A percentile compares a stretch with the other conserved stretches of the same genome.
Conservation (phyloP, 2,888 invertebrate genomes). For the Lithophane leautieri region DNA sequence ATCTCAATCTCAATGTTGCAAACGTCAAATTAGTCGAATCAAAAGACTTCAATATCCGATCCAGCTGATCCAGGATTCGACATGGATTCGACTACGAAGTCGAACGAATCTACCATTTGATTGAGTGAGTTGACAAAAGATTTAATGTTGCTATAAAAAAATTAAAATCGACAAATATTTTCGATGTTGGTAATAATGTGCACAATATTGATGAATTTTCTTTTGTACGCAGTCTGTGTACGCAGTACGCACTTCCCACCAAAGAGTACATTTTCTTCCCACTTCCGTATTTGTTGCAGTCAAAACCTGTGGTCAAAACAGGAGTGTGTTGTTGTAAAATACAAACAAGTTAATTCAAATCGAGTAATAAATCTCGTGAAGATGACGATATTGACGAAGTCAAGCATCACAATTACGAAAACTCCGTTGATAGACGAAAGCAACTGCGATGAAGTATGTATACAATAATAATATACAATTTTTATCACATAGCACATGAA, state of each 20-base stretch:
- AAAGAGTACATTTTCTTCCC: too few relatives aligned
- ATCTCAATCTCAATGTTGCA: conserved; percentile 60
- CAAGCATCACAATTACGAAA: conserved; percentile 92
- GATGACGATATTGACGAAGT: conserved; percentile 96
- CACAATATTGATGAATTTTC: conserved; percentile 69
- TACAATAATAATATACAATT: conserved; percentile 15
- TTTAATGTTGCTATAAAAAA: conserved; percentile 48
- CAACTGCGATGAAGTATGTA: conserved; percentile 78
- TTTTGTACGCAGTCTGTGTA: conserved; percentile 59
- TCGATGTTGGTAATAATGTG: conserved; percentile 57
- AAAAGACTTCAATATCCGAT: background rate
- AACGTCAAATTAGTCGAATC: background rate
- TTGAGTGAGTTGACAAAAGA: background rate
- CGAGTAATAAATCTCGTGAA: conserved; percentile 26
- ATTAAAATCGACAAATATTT: conserved; percentile 33
- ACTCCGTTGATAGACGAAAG: conserved; percentile 91
- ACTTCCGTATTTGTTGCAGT: conserved; percentile 65
- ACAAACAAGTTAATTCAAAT: conserved; percentile 40
- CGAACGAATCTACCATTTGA: too few relatives aligned
- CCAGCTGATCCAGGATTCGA: conserved; percentile 1
- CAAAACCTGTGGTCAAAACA: conserved; percentile 48
- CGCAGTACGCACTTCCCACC: too few relatives aligned
- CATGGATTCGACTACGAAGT: conserved; percentile 32
- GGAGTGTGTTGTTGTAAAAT: conserved; percentile 46
- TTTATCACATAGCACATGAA: conserved; percentile 2